Evolutionary conservation across 1,140 invertebrate species (phyloP), one percentile per base, ranked within the genome.

Genomic region (Aphelinus certus): DNA sequence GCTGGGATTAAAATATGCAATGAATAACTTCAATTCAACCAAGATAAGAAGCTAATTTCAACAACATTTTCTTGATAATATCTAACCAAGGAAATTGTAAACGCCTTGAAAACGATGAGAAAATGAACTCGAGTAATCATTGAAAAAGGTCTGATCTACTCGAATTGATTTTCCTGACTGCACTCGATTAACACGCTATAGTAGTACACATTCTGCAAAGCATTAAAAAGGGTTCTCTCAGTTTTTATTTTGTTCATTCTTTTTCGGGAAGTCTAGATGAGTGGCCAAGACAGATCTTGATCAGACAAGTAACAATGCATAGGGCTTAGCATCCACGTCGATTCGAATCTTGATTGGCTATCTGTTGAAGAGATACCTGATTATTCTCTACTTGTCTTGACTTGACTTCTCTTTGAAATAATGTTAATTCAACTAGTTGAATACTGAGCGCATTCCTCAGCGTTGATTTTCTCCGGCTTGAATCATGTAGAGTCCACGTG

Each of bases 401-500:
- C 4, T 6, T 53, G 9, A 53, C 51, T 74, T 49, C 68, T 78
- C 64, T 63, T 65, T 75, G 65, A 77, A 74, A 73, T 51, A 57
- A 71, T 76, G 26, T 26, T 26, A 26, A 77, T 71, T 76, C 75
- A 71, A 66, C 75, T 80, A 80, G 45, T 47, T 77, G 70, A 73
- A 61, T 67, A 62, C 73, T 78, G 67, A 65, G 61, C 66, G 42
- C 58, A 62, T 51, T 43, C 55, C 58, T 77, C 75, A 69, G 65
- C 62, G 57, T 70, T 67, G 63, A 58, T 55, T 58, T 42, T 61
- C 9, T 69, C 45, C n/a, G 70, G 43, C 42, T 64, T 72, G 62
- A 78, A 84, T 86, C 84, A 85, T 83, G 83, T 80, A 53, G 85
- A 85, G 77, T 93, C 92, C 70, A 93, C 86, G 85, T 94, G 93